Percentiles rank a stretch among this genome's conserved stretches.
phyloP scores from a whole-genome alignment of 2,113 vertebrate species.

The Shinisaurus crocodilurus region DNA sequence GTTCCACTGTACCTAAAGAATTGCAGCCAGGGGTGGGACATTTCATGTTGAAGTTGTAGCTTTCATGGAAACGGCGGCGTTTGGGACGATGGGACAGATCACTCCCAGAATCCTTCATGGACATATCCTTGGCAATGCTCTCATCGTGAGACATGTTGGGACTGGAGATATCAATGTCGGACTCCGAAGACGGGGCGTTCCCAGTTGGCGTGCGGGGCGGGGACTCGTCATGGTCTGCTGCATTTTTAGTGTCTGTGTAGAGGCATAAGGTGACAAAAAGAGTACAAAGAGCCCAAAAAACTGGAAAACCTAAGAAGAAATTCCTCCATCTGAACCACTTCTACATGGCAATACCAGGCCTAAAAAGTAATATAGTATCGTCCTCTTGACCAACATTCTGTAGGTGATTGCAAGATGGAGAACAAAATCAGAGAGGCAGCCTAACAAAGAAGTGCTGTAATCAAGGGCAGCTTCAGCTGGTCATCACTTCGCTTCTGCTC shows the following conservation, averaged over 20 bases:
- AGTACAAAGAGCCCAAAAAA: background rate
- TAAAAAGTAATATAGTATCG: background rate
- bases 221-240: conserved; percentile 93
- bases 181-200: conserved; percentile 98
- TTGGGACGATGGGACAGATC: conserved; percentile 96
- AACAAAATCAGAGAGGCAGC: background rate
- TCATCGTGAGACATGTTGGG: conserved; percentile 97
- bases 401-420: background rate
- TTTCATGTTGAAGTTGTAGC: conserved; percentile 99
- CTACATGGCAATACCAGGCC: background rate
- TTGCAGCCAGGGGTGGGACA: conserved; percentile 98
- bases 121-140: conserved; percentile 92
- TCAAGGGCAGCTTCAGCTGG: background rate
- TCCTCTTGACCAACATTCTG: background rate
- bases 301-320: background rate
- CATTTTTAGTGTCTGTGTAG: conserved; percentile 86
- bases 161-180: conserved; percentile 98
- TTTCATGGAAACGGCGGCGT: conserved; percentile 96
- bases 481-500: background rate
- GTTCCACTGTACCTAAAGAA: conserved; percentile 85
- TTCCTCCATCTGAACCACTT: background rate
- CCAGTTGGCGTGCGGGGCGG: conserved; percentile 96
- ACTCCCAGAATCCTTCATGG: conserved; percentile 93
- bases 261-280: conserved; percentile 43
- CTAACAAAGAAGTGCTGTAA: background rate